phyloP scores from a whole-genome alignment of 2,797 vertebrate genomes.

The Microcaecilia unicolor region DNA sequence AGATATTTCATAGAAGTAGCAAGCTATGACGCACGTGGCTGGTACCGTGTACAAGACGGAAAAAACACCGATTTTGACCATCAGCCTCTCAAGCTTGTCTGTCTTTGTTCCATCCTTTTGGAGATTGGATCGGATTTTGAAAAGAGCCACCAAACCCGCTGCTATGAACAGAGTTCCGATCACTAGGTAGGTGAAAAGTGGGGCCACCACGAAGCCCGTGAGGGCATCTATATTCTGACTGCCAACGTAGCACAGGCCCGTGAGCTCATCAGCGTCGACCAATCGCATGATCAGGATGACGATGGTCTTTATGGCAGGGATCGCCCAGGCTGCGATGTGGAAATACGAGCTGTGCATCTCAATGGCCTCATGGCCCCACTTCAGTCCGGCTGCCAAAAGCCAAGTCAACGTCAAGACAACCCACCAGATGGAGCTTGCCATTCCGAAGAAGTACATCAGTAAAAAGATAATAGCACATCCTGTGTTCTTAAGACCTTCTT shows the following conservation, averaged over 20 bases:
- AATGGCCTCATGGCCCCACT: slow-evolving; percentile 97
- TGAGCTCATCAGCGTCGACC: slow-evolving; percentile 89
- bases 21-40: slow-evolving; percentile 89
- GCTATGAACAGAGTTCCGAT: slow-evolving; percentile 94
- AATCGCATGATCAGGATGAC: slow-evolving; percentile 96
- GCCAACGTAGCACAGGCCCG: slow-evolving; percentile 90
- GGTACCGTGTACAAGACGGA: slow-evolving; percentile 94
- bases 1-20: slow-evolving; percentile 93
- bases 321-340: slow-evolving; percentile 97
- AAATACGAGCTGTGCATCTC: slow-evolving; percentile 99
- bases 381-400: slow-evolving; percentile 93
- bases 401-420: slow-evolving; percentile 94
- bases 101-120: slow-evolving; percentile 97
- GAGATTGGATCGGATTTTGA: slow-evolving; percentile 96
- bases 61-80: slow-evolving; percentile 97
- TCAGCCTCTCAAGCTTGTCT: slow-evolving; percentile 91
- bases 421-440: slow-evolving; percentile 97
- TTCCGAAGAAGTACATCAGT: slow-evolving; percentile 97
- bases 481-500: slow-evolving; percentile 97
- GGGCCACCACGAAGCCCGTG: slow-evolving; percentile 91
- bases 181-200: slow-evolving; percentile 89
- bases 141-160: slow-evolving; percentile 87
- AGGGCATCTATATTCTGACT: slow-evolving; percentile 90
- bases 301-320: slow-evolving; percentile 93
- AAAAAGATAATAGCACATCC: slow-evolving; percentile 98